Base-by-base conservation (phyloP, 2,113 vertebrate genomes). In the Callaeas wilsoni region DNA sequence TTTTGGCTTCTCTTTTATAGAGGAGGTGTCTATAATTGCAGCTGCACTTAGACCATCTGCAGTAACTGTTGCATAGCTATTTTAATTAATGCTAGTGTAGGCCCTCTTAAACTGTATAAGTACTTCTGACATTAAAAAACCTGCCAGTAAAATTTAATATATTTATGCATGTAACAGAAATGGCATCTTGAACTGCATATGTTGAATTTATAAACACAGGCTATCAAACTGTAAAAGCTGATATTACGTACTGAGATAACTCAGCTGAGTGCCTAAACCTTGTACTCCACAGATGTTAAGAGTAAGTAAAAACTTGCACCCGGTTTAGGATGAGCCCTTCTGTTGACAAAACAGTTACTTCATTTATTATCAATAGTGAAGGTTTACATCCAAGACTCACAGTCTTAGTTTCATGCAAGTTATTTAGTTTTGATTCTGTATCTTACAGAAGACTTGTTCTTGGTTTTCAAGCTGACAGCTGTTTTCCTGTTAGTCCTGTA, bases 401-500 rank as follows among this genome's bases (percentile, higher is more conserved):
- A 42, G 49, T 79, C 59, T 68, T 93, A 63, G 56, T 87, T 96
- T 91, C 87, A 76, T 79, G 69, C n/a, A 69, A 30, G 70, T 64
- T 71, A 65, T 19, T 87, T 79, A 32, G 84, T 84, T 91, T 94
- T 89, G 77, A 84, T 93, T 94, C 93, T 88, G 74, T 35, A 69
- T 90, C 89, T 95, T 85, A 89, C 53, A 90, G 84, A 82, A 93
- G 55, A 33, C 10, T 79, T 65, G 10, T 49, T 67, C 55, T 93
- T 65, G 9, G 15, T 69, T 95, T 89, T 93, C 74, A 46, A 63
- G 59, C 84, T 77, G 77, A 49, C 81, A 91, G 62, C 74, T 94
- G 56, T 79, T 76, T 87, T 91, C 25, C 49, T 94, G 13, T 60
- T 53, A 49, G 41, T 27, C 37, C 42, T 80, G 32, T 53, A 9